phyloP scores from a whole-genome alignment of 2,888 invertebrate genomes.

The Drosophila pseudotakahashii region DNA sequence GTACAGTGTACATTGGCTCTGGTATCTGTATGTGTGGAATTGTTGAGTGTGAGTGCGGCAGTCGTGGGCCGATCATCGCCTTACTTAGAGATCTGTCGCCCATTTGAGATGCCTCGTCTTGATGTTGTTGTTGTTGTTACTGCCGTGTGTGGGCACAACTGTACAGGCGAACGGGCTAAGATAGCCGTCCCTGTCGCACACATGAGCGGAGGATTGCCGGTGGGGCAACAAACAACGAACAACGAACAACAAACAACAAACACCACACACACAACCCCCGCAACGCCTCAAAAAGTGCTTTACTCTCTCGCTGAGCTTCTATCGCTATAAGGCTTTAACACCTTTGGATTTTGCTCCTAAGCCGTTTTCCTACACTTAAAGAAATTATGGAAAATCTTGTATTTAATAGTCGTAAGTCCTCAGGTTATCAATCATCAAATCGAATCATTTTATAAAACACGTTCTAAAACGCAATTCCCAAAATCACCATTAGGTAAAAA shows the following conservation, averaged over 20 bases:
- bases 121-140: constrained; percentile 55
- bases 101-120: constrained; percentile 51
- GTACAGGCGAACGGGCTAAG: constrained; percentile 54
- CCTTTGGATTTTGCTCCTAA: constrained; percentile 48
- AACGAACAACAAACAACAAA: constrained; percentile 11
- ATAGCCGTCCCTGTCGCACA: constrained; percentile 41
- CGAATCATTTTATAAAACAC: too few species aligned
- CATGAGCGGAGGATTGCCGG: constrained; percentile 26
- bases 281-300: constrained; percentile 68
- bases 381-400: background rate
- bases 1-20: constrained; percentile 9
- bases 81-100: constrained; percentile 80
- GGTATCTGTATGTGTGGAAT: constrained; percentile 28
- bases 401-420: too few species aligned
- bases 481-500: too few species aligned
- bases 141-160: constrained; percentile 57
- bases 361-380: constrained; percentile 18
- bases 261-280: constrained; percentile 59
- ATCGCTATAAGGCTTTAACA: constrained; percentile 56
- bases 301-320: constrained; percentile 71
- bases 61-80: constrained; percentile 79
- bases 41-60: constrained; percentile 35
- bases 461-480: too few species aligned
- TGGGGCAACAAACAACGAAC: constrained; percentile 15
- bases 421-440: too few species aligned